Percentiles rank a stretch among this genome's conserved stretches.
phyloP scores from a whole-genome alignment of 2,888 invertebrate species.

The Drosophila nr. perissopoda region DNA sequence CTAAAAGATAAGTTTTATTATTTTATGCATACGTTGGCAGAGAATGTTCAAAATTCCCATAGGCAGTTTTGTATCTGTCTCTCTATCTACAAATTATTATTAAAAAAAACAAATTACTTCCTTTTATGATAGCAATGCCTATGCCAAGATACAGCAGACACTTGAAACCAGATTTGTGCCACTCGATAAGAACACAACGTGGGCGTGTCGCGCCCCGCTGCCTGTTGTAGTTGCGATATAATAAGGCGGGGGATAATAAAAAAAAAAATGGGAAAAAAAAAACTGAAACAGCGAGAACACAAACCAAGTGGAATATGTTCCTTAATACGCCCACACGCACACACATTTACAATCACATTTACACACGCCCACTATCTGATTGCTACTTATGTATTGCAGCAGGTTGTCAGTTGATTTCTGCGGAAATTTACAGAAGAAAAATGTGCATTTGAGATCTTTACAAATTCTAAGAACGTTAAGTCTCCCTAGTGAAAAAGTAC shows the following conservation, averaged over 20 bases:
- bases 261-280: conserved; percentile 15
- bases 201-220: conserved; percentile 24
- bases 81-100: background rate
- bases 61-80: background rate
- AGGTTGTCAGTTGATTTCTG: conserved; percentile 24
- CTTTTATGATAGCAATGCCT: background rate
- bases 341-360: background rate
- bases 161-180: conserved; percentile 56
- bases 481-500: background rate
- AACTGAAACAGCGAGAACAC: conserved; percentile 48
- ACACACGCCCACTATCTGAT: conserved; percentile 25
- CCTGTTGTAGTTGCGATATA: conserved; percentile 34
- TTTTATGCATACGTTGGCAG: background rate
- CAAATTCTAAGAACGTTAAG: background rate
- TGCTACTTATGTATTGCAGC: conserved; percentile 39
- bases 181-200: conserved; percentile 55
- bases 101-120: background rate
- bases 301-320: conserved; percentile 39
- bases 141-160: background rate
- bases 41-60: background rate
- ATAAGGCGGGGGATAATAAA: conserved; percentile 43
- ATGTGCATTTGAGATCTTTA: conserved; percentile 27
- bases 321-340: conserved; percentile 25
- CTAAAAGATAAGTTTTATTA: background rate
- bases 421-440: conserved; percentile 26